Evolutionary conservation across 2,888 invertebrate species (phyloP), one percentile per base, ranked within the genome.

Genomic region (Protodeltote pygarga): DNA sequence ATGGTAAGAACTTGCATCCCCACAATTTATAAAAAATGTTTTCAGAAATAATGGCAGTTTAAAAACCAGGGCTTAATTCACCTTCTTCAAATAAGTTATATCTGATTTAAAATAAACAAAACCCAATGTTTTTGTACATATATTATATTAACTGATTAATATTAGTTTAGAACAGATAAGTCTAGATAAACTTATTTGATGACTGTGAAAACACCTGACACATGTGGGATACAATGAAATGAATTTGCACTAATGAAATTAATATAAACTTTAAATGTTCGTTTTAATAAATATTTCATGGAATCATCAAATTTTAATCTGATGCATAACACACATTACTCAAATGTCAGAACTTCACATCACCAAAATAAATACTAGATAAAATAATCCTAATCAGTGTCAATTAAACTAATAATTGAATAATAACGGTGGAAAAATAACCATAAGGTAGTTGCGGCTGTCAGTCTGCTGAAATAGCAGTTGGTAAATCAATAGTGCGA

Each of bases 401-500:
- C 83, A 87, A 89, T 90, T 90, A 87, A 85, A 89, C 89, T 90
- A 90, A 85, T 84, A 89, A 89, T 87, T 89, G 88, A 87, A 87
- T 87, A 81, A 83, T 79, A 85, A 87, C 91, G 90, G 91, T 91
- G 91, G 91, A 90, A 85, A 85, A 78, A 79, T 83, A 83, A 83
- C 85, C 81, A 83, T 83, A 87, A 83, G 79, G 69, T 79, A 77
- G 62, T 83, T 81, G 85, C 75, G 83, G 81, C 85, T 85, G 92
- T 93, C 92, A 92, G 89, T 92, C 92, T 85, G 93, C 93, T 77
- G 93, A 91, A 75, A 94, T 92, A 89, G 94, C 94, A 90, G 95
- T 93, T 86, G 97, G 97, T 92, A 97, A 94, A 93, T 97, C 96
- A 80, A 97, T 97, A 79, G 96, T 97, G 79, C 95, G 96, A 78